These are phyloP conservation scores for Salminus brasiliensis DNA, from an alignment of 2,113 vertebrate genomes.

Conservation along the genomic window DNA sequence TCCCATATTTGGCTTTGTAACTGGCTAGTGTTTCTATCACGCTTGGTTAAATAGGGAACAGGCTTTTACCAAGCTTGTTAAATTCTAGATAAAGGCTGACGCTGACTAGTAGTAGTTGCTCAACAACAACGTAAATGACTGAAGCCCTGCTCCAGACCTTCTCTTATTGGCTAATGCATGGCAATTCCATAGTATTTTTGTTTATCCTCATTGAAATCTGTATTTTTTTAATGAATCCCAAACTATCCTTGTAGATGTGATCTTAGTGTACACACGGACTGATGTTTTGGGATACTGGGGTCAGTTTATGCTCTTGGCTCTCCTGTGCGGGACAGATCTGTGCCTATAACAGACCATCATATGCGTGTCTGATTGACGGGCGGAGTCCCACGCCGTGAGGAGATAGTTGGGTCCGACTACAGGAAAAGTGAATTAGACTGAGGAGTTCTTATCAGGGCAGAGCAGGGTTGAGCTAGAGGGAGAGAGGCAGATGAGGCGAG, in stretches of 20 bases:
- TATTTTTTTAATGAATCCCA: not conserved
- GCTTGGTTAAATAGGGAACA: too few relatives aligned
- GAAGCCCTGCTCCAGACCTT: too few relatives aligned
- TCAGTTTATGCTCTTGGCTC: not conserved
- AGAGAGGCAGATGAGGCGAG: conserved; percentile 15
- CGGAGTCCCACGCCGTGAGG: conserved; percentile 23
- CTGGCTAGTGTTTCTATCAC: too few relatives aligned
- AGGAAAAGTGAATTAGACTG: conserved; percentile 58
- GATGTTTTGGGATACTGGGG: not conserved
- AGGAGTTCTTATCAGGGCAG: conserved; percentile 61
- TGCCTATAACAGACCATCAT: not conserved
- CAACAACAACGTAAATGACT: too few relatives aligned
- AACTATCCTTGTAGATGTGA: not conserved
- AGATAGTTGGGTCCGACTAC: conserved; percentile 49
- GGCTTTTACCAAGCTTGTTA: too few relatives aligned
- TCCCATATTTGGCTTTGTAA: too few relatives aligned
- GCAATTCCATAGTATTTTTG: too few relatives aligned
- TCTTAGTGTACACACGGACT: not conserved
- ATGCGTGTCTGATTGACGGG: conserved; percentile 26
- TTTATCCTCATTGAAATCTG: not conserved
- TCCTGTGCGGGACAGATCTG: not conserved
- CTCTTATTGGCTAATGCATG: too few relatives aligned
- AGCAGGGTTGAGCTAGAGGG: conserved; percentile 47
- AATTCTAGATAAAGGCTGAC: too few relatives aligned
- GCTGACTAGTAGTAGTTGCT: too few relatives aligned